These are phyloP conservation scores for Callocephalon fimbriatum DNA, from an alignment of 2,113 vertebrate genomes.

Conservation along the genomic window DNA sequence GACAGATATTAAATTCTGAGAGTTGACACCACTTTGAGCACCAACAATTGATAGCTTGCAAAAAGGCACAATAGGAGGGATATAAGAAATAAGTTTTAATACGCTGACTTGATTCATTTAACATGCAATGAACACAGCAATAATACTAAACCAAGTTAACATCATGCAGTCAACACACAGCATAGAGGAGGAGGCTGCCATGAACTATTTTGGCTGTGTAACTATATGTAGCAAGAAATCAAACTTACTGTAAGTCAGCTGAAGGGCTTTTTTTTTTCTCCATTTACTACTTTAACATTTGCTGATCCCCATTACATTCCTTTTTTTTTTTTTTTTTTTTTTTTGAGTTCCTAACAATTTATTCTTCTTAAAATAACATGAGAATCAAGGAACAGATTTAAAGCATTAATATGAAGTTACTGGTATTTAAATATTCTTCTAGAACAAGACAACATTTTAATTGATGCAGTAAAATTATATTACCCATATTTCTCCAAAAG, in stretches of 20 bases:
- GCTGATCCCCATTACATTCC: slow-evolving; percentile 30
- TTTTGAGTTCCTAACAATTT: background rate
- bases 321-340: background rate
- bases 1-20: slow-evolving; percentile 74
- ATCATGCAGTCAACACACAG: slow-evolving; percentile 55
- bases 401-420: background rate
- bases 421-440: background rate
- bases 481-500: slow-evolving; percentile 23
- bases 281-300: slow-evolving; percentile 34
- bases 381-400: background rate
- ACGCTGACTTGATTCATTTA: slow-evolving; percentile 27
- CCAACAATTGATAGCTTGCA: slow-evolving; percentile 74
- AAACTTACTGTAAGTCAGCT: slow-evolving; percentile 27
- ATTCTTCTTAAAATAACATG: background rate
- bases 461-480: background rate
- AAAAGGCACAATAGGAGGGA: slow-evolving; percentile 72
- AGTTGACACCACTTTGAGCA: slow-evolving; percentile 75
- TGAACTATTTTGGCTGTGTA: background rate
- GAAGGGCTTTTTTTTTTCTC: background rate
- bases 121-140: slow-evolving; percentile 68
- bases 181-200: background rate
- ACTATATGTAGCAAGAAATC: slow-evolving; percentile 16
- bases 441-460: background rate
- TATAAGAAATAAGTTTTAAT: slow-evolving; percentile 47
- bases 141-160: slow-evolving; percentile 34